Base-by-base conservation (phyloP, 2,888 invertebrate genomes). In the Mythimna impura region DNA sequence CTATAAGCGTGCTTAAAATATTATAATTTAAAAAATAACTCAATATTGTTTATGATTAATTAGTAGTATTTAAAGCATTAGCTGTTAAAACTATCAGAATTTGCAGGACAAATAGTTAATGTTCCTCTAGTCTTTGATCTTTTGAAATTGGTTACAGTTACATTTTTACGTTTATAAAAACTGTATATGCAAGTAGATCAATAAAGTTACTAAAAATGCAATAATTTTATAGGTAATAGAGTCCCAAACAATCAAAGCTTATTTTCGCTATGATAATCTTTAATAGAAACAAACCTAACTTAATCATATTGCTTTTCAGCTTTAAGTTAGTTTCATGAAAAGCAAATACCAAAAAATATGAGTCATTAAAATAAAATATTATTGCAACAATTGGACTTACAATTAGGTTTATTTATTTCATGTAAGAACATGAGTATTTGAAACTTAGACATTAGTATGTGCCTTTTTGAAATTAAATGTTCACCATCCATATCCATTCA, bases 401-500 rank as follows among this genome's bases (percentile, higher is more conserved):
- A 74, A 80, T 85, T 83, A 83, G 76, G 73, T 84, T 84, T 85
- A 88, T 89, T 89, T 88, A 89, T 86, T 87, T 87, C 85, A 80
- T 86, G 81, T 67, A 57, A 66, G 30, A 75, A 78, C 74, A 78
- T 86, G 78, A 85, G 83, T 85, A 87, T 77, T 84, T 81, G 84
- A 86, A 87, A 87, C 84, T 86, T 91, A 86, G 91, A 89, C 86
- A 85, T 85, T 89, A 90, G 90, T 86, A 92, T 92, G 94, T 94
- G 95, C 95, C 95, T 95, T 94, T 94, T 92, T 84, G 86, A 90
- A 91, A 90, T 90, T 88, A 85, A 88, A 90, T 88, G 87, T 88
- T 91, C 93, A 93, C 93, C 93, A 93, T 93, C 92, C 93, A 92
- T 91, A 91, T 91, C 89, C 90, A 92, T 87, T 89, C 89, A 91